Evolutionary conservation across 2,797 vertebrate species (phyloP), one percentile per base, ranked within the genome.

Genomic region (Sebastes matsubarae): DNA sequence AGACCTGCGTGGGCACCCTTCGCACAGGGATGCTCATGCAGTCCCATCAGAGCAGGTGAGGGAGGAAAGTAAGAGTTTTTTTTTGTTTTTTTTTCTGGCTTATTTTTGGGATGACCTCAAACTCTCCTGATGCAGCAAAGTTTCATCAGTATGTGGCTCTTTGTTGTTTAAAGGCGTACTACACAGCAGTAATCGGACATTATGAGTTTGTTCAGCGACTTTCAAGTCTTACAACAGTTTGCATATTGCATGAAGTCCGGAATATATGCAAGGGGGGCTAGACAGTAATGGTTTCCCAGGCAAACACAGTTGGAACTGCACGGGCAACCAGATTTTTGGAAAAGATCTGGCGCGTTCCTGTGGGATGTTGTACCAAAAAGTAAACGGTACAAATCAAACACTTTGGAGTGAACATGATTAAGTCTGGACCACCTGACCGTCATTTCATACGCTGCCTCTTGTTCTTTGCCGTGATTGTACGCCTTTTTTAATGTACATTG

Each of bases 51-150:
- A 87, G 87, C 90, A 84, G 88, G 82, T 87, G 84, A 85, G 61
- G 66, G 54, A 71, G 77, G 67, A 81, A 38, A 73, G 57, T 29
- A 3, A n/a, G 18, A 63, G 20, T 16, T 42, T 42, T 18, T 63
- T 11, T 7, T 4, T 2, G 1, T 2, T 36, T 42, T 60, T 27
- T 82, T 71, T 57, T 22, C 3, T 16, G 55, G 65, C 77, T 72
- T 87, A 66, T 87, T 87, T 92, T 81, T 79, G 70, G 77, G 57
- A 38, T 65, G 80, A 87, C 75, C 83, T 91, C 54, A 83, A 87
- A 91, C 60, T 75, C 66, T 79, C 64, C 78, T 67, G 78, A 83
- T 73, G 67, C 80, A 84, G 80, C 74, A 81, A 46, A 63, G 52
- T 90, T 85, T 79, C 29, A n/a, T 72, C 13, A 38, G 18, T 22